Percentiles rank a stretch among this genome's conserved stretches.
Conservation (phyloP, 2,113 vertebrate genomes). For the Heterotilapia buettikoferi region DNA sequence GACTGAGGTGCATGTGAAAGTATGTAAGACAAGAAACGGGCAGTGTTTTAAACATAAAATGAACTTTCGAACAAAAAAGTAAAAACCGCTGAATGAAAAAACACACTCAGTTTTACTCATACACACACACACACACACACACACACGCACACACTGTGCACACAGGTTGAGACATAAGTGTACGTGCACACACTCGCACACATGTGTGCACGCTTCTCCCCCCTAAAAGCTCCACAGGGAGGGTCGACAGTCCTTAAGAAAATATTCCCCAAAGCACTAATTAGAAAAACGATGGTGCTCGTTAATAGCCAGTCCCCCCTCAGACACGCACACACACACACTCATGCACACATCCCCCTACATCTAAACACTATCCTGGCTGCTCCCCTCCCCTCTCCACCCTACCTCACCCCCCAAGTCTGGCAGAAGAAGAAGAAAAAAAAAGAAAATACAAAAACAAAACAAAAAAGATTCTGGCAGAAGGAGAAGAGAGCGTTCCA, state of each 20-base stretch:
- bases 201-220: background rate
- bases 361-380: conserved; percentile 15
- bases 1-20: background rate
- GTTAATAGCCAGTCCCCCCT: conserved; percentile 67
- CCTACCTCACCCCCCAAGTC: conserved; percentile 7
- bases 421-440: conserved; percentile 24
- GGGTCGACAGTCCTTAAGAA: conserved; percentile 71
- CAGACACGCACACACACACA: background rate
- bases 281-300: conserved; percentile 78
- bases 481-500: conserved; percentile 66
- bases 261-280: conserved; percentile 81
- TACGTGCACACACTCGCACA: background rate
- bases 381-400: background rate
- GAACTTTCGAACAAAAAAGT: background rate
- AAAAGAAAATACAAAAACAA: conserved; percentile 53
- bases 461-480: conserved; percentile 73
- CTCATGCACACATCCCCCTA: background rate
- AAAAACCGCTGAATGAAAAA: background rate
- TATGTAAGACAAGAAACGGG: background rate
- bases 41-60: background rate
- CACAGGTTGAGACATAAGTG: background rate
- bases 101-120: background rate
- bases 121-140: background rate
- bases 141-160: background rate
- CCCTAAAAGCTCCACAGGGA: conserved; percentile 64